Conservation (phyloP, 1,140 invertebrate species). For the Eufriesea mexicana region DNA sequence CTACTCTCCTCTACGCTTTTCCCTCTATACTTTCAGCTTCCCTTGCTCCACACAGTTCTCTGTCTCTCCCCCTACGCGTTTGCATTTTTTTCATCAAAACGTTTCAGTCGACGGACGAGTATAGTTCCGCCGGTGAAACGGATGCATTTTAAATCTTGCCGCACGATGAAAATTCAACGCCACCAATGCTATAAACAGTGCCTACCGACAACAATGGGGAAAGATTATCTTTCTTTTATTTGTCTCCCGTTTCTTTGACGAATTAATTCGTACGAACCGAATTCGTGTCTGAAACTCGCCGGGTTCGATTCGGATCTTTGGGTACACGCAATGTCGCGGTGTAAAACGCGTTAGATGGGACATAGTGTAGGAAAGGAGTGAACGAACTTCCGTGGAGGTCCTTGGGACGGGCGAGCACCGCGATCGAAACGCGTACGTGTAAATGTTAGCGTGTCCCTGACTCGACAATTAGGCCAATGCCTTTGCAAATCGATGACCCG, state of each 20-base stretch:
- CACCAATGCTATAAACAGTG: slow-evolving; percentile 15
- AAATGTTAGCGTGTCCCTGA: slow-evolving; percentile 40
- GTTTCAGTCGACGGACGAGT: slow-evolving; percentile 53
- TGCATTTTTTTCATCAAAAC: slow-evolving; percentile 69
- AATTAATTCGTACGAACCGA: no score
- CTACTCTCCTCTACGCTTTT: not conserved
- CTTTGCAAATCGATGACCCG: slow-evolving; percentile 43
- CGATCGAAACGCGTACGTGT: slow-evolving; percentile 24
- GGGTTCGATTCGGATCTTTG: not conserved
- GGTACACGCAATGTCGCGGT: not conserved
- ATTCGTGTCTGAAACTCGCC: no score
- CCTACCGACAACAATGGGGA: not conserved
- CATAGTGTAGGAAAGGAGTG: slow-evolving; percentile 1
- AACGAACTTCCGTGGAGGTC: slow-evolving; percentile 39
- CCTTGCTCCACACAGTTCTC: not conserved
- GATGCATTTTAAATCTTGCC: slow-evolving; percentile 63
- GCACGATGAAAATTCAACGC: slow-evolving; percentile 63
- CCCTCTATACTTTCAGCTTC: not conserved
- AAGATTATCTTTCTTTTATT: not conserved
- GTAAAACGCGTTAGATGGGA: not conserved
- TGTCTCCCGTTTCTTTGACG: not conserved
- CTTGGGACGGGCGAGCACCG: slow-evolving; percentile 10
- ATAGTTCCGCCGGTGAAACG: slow-evolving; percentile 36
- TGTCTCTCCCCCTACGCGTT: slow-evolving; percentile 42
- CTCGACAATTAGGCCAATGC: slow-evolving; percentile 54